Evolutionary conservation across 2,888 invertebrate genomes (phyloP), one percentile per base, ranked within the genome.

Genomic region (Aporophyla lueneburgensis): DNA sequence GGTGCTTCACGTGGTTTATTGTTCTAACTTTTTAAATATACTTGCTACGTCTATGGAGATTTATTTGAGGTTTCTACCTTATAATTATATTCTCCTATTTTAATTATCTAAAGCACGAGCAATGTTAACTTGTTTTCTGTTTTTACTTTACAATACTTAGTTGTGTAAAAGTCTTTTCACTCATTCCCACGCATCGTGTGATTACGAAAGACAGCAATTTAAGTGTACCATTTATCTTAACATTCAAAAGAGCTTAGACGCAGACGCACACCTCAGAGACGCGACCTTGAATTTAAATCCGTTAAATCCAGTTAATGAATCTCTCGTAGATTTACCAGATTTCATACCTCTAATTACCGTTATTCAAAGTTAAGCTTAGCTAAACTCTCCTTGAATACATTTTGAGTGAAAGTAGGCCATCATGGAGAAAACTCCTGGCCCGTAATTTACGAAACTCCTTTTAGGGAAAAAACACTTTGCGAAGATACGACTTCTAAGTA

Each of bases 331-430:
- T 43, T 53, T 46, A 74, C 51, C 71, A 78, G 73, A 72, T 69
- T 72, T 79, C 33, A 70, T 62, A 53, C 65, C 72, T 79, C 62
- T 80, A 76, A 83, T 83, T 83, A 75, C 80, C 27, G 70, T 79
- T 83, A 79, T 83, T 83, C 82, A 83, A 83, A 79, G 70, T 75
- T 63, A 79, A 83, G 70, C 56, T 59, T 67, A 71, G 56, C 40
- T 79, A 71, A 75, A 71, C 68, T 83, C 83, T 72, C 54, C 49
- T 56, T 69, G 81, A 82, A 82, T 77, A 74, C 73, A 78, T 71
- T 78, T 82, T 68, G 24, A 71, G 78, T 65, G 71, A 71, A 83
- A 83, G 54, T 70, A 54, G 74, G 43, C 63, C 54, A 62, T 68
- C 75, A 63, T 21, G n/a, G 24, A 49, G 40, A 58, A 77, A 70